These are phyloP conservation scores for Rhynchonycteris naso DNA, from an alignment of 2,797 vertebrate genomes.

Conservation along the genomic window DNA sequence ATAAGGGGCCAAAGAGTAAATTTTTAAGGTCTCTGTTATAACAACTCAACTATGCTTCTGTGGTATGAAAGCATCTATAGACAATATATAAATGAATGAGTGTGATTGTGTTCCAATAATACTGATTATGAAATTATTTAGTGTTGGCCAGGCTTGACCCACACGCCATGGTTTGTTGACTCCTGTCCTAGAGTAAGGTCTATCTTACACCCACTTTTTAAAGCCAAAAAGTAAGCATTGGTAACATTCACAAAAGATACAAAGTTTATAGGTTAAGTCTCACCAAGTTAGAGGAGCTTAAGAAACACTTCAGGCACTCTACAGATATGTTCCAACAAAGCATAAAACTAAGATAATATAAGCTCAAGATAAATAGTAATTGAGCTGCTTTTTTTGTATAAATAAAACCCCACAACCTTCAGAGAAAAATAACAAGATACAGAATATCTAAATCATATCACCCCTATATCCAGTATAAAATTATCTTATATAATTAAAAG, in stretches of 20 bases:
- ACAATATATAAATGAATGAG: slow-evolving; percentile 19
- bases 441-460: neutral
- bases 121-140: slow-evolving; percentile 40
- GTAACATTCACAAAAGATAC: neutral
- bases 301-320: neutral
- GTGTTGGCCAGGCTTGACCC: neutral
- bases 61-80: slow-evolving; percentile 13
- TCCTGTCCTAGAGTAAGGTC: neutral
- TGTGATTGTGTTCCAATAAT: slow-evolving; percentile 9
- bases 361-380: neutral
- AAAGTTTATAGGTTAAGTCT: neutral
- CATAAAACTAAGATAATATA: neutral
- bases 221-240: slow-evolving; percentile 19
- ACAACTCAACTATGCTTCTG: neutral
- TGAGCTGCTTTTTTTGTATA: neutral
- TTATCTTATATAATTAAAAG: neutral
- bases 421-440: slow-evolving; percentile 1
- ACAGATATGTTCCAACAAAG: neutral
- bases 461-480: neutral
- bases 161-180: slow-evolving; percentile 26
- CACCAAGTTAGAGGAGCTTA: neutral
- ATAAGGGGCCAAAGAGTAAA: neutral
- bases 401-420: neutral
- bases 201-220: neutral
- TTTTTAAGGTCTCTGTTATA: neutral